phyloP scores from a whole-genome alignment of 2,888 invertebrate species.

The Cylloceria caligata region DNA sequence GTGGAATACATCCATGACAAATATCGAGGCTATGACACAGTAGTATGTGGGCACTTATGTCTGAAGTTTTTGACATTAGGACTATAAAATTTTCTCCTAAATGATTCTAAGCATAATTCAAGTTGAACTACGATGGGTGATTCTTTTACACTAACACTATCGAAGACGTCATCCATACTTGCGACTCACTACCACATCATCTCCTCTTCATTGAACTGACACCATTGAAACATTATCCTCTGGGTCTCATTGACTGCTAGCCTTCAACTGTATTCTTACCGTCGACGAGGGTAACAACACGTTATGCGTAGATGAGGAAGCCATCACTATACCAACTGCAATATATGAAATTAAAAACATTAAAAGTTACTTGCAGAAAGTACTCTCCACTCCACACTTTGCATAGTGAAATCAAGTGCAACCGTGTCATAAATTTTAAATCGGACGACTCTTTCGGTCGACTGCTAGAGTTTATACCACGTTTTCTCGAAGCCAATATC shows the following conservation, averaged over 20 bases:
- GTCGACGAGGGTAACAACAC: conserved; percentile 73
- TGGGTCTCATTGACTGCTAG: no score
- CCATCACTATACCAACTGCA: conserved; percentile 30
- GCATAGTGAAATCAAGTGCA: conserved; percentile 53
- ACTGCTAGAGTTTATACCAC: no score
- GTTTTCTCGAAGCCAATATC: conserved; percentile 34
- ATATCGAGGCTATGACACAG: conserved; percentile 71
- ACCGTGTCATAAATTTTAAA: conserved; percentile 72
- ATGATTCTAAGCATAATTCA: neutral
- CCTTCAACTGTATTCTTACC: no score
- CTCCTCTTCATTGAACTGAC: no score
- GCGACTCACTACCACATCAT: conserved; percentile 71
- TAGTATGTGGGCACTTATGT: conserved; percentile 14
- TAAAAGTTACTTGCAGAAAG: conserved; percentile 55
- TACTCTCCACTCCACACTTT: conserved; percentile 73
- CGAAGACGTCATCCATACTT: conserved; percentile 66
- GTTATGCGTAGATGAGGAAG: neutral
- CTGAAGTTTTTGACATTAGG: neutral
- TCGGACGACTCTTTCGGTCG: conserved; percentile 56
- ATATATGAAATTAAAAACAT: conserved; percentile 56
- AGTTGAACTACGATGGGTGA: conserved; percentile 26
- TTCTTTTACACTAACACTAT: conserved; percentile 73
- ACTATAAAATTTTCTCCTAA: neutral
- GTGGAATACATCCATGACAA: conserved; percentile 74
- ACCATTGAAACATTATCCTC: no score